Percentiles rank a stretch among this genome's conserved stretches.
Conservation (phyloP, 1,140 invertebrate genomes). For the Zeugodacus cucurbitae region DNA sequence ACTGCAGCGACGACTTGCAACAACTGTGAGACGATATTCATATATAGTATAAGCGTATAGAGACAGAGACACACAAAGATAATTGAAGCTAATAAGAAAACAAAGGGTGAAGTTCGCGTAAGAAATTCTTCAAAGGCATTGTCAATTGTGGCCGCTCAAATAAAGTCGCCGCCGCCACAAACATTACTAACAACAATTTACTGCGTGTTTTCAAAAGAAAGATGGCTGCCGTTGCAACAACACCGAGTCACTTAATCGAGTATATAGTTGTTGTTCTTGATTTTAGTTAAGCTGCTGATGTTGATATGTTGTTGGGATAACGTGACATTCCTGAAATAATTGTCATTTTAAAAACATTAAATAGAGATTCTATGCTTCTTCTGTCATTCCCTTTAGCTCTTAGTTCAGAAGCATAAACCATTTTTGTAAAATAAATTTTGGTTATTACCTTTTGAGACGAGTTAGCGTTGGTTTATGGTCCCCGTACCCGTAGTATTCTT, state of each 20-base stretch:
- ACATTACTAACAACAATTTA: not conserved
- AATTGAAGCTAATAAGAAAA: not conserved
- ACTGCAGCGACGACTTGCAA: not conserved
- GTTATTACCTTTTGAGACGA: no score
- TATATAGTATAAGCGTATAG: not conserved
- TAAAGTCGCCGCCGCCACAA: not conserved
- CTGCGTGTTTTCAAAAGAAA: not conserved
- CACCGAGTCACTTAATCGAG: not conserved
- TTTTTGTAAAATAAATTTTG: no score
- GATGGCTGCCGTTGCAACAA: not conserved
- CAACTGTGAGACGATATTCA: not conserved
- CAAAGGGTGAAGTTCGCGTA: not conserved
- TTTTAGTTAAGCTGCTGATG: not conserved
- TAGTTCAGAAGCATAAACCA: no score
- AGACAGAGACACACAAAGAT: not conserved
- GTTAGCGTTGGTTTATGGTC: no score
- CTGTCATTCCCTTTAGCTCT: no score
- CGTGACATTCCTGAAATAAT: constrained; percentile 64
- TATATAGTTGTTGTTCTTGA: not conserved
- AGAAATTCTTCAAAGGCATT: not conserved
- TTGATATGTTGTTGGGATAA: constrained; percentile 45
- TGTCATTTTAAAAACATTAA: constrained; percentile 63
- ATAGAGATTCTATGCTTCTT: constrained; percentile 56
- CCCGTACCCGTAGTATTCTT: no score
- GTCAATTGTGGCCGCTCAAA: not conserved